phyloP scores from a whole-genome alignment of 2,797 vertebrate genomes.

The Percopsis omiscomaycus region DNA sequence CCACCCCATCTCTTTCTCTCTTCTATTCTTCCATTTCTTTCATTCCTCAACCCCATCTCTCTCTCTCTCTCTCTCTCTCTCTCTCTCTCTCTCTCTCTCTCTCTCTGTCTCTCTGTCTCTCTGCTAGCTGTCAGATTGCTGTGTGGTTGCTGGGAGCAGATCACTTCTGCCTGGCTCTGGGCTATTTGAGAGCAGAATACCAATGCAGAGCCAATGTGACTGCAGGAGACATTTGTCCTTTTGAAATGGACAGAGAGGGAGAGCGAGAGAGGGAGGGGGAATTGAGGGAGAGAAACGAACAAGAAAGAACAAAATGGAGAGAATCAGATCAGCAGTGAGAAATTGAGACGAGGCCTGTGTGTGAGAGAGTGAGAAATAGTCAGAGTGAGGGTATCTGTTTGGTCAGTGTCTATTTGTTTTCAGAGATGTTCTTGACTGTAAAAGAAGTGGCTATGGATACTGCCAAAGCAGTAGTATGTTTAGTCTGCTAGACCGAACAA shows the following conservation, averaged over 20 bases:
- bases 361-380: too few species aligned
- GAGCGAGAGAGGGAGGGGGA: conserved; percentile 21
- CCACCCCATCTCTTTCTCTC: neutral
- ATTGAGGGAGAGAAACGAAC: conserved; percentile 9
- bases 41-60: conserved; percentile 26
- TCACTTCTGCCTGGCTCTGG: conserved; percentile 56
- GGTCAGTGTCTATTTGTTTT: too few species aligned
- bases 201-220: conserved; percentile 68
- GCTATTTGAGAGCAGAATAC: conserved; percentile 74
- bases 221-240: conserved; percentile 76
- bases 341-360: too few species aligned
- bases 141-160: conserved; percentile 63
- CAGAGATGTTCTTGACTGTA: too few species aligned
- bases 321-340: too few species aligned
- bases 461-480: too few species aligned
- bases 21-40: conserved; percentile 36
- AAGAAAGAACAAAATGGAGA: too few species aligned
- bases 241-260: conserved; percentile 56
- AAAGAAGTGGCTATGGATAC: too few species aligned
- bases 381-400: too few species aligned
- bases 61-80: conserved; percentile 14
- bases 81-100: too few species aligned
- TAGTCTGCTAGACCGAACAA: too few species aligned
- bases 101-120: conserved; percentile 4
- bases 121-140: conserved; percentile 63